A percentile compares a stretch with the other conserved stretches of the same genome.
These are phyloP conservation scores for Leptogaster cylindrica DNA, from an alignment of 2,888 invertebrate genomes.

Conservation along the genomic window DNA sequence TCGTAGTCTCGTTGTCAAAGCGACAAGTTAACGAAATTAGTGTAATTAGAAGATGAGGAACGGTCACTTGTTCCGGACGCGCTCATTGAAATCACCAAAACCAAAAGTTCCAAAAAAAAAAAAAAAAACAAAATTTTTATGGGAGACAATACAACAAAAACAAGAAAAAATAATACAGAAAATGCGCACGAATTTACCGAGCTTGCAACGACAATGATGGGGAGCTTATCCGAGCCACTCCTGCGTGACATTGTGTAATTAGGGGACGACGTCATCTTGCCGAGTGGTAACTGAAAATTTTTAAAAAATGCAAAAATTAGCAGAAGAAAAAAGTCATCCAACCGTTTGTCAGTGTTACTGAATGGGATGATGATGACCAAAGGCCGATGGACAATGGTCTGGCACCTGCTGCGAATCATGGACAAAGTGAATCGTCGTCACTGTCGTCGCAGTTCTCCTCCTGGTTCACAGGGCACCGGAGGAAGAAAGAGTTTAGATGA, in stretches of 20 bases:
- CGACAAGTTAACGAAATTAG: conserved; percentile 37
- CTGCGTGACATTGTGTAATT: conserved; percentile 36
- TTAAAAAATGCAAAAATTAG: conserved; percentile 26
- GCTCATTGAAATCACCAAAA: conserved; percentile 23
- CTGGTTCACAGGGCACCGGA: background rate
- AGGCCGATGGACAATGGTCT: background rate
- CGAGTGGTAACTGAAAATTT: background rate
- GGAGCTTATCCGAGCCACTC: conserved; percentile 19
- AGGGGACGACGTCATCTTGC: conserved; percentile 20
- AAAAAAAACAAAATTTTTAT: no score
- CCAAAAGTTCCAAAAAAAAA: background rate
- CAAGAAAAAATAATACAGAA: conserved; percentile 12
- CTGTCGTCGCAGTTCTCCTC: background rate
- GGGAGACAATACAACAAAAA: conserved; percentile 5
- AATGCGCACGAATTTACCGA: conserved; percentile 19
- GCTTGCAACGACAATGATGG: conserved; percentile 3
- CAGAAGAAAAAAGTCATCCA: conserved; percentile 29
- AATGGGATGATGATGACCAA: background rate
- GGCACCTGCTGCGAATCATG: background rate
- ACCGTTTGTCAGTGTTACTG: conserved; percentile 7
- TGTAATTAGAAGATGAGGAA: conserved; percentile 35
- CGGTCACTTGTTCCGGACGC: conserved; percentile 30
- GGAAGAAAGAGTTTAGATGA: conserved; percentile 28
- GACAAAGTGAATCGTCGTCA: no score
- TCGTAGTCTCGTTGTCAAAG: conserved; percentile 24